Base-by-base conservation (phyloP, 1,140 invertebrate species). In the Coelopa frigida region DNA sequence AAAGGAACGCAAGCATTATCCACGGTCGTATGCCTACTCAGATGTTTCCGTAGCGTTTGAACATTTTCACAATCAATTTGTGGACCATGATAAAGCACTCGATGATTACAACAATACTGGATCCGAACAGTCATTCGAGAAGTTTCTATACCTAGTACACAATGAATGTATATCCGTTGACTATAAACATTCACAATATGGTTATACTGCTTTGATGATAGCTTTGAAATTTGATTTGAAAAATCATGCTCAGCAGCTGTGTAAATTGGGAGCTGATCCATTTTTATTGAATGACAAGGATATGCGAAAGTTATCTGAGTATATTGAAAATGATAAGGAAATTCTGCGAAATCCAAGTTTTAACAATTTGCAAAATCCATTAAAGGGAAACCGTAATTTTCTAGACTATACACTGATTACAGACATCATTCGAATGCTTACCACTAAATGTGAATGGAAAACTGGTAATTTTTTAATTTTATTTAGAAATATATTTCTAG, bases 191-290 rank as follows among this genome's bases (percentile, higher is more conserved):
- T 78, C 77, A 4, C 70, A 77, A 20, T 85, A 80, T 2, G 76
- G 75, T 22, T 75, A 81, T 2, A 84, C 83, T 12, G 71, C 83
- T 0, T 68, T 87, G n/a, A 85, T 86, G 76, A 78, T 84, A 5
- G 81, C 82, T 6, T 75, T 81, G 17, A 80, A 78, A 6, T 65
- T 79, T 44, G 83, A n/a, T n/a, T n/a, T n/a, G n/a, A n/a, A n/a
- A n/a, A n/a, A n/a, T 23, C 72, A 76, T 20, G 74, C 81, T 0
- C 80, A 84, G 46, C 72, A 80, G 44, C 59, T 88, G 4, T 58
- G 88, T 3, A 75, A 73, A 41, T 61, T 84, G 27, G 84, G 83
- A 10, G 84, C 85, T 3, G 79, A 83, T 67, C 67, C 82, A 2
- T 76, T 74, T 41, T 53, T 85, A 1, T 70, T 70, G 22, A 73